Evolutionary conservation across 2,113 vertebrate species (phyloP), one percentile per base, ranked within the genome.

Genomic region (Craseonycteris thonglongyai): DNA sequence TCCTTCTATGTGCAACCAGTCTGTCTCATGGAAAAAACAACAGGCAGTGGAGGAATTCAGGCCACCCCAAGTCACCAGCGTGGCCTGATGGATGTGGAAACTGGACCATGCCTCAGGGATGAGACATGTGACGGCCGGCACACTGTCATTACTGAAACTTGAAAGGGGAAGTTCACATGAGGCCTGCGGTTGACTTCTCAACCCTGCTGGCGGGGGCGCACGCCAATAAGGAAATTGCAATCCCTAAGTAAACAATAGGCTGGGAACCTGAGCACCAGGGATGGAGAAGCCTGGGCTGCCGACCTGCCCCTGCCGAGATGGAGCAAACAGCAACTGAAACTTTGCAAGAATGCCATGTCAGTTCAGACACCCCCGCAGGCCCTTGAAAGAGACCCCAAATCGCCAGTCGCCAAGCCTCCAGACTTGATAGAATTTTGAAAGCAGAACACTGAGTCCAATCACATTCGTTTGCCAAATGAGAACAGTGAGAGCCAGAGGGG

Each of bases 121-220:
- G 93, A 96, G 79, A 84, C 96, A 86, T 81, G 84, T 63, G 83
- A 95, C 0, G 1, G 83, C 26, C 2, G 0, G 82, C 47, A 92
- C 94, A 93, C 94, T 94, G 74, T 97, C 97, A 96, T 96, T 95
- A 96, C 80, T 65, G 90, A 93, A 97, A 83, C 94, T 93, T 92
- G 93, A 95, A 96, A 95, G 92, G 92, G 88, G 90, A 96, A 93
- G 93, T 96, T 96, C 95, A 96, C 90, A 94, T 94, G 49, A 96
- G 95, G 91, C 92, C 94, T 95, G 95, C 96, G 97, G 95, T 85
- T 96, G 86, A 95, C 91, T 97, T 96, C 88, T 95, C 92, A 94
- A 96, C 80, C 83, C 86, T 83, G 45, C 71, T 96, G 88, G 93
- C 75, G 12, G 63, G 42, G 68, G 88, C 26, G 1, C 66, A 81